Evolutionary conservation across 2,797 vertebrate species (phyloP).

Genomic region (Euphonia xanthogaster): DNA sequence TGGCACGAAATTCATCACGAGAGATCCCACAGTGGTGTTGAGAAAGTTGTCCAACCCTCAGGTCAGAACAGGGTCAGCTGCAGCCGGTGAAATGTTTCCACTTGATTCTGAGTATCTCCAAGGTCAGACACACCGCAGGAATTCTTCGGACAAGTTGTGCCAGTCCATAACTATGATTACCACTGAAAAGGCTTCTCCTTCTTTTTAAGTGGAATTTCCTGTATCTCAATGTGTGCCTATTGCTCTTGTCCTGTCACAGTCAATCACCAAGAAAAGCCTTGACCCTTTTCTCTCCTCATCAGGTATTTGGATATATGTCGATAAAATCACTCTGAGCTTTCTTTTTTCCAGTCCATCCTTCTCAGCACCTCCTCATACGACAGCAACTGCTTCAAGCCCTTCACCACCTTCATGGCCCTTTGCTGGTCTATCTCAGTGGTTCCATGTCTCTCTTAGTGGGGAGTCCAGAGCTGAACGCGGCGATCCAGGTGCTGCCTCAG

Average conservation of each 20-base stretch:
- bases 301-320: not conserved
- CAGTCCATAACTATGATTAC: not conserved
- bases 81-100: not conserved
- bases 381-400: not conserved
- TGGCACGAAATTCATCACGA: not conserved
- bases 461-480: not conserved
- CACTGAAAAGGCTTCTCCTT: not conserved
- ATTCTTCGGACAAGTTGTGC: not conserved
- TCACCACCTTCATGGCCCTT: not conserved
- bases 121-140: not conserved
- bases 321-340: not conserved
- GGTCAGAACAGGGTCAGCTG: not conserved
- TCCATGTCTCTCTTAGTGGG: not conserved
- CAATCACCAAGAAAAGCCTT: not conserved
- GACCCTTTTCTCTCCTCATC: not conserved
- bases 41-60: not conserved
- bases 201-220: not conserved
- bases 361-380: not conserved
- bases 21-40: not conserved
- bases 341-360: not conserved
- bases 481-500: not conserved
- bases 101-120: not conserved
- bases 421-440: not conserved
- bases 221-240: accelerated
- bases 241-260: not conserved